phyloP scores from a whole-genome alignment of 1,140 invertebrate species.

The Magallana gigas region DNA sequence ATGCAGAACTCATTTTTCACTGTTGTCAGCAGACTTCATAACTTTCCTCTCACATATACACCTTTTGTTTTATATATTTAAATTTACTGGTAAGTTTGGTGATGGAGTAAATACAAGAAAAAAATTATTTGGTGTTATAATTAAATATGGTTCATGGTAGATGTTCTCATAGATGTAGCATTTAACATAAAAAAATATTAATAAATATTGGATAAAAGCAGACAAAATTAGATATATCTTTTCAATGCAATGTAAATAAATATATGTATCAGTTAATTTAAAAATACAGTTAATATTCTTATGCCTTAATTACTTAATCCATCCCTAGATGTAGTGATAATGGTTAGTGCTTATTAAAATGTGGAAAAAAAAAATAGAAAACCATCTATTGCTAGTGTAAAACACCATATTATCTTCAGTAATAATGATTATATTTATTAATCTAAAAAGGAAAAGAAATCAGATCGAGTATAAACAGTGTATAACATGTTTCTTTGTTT shows the following conservation, averaged over 20 bases:
- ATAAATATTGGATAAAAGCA: slow-evolving; percentile 8
- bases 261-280: slow-evolving; percentile 12
- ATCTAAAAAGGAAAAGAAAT: background rate
- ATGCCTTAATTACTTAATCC: background rate
- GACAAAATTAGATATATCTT: background rate
- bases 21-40: background rate
- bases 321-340: background rate
- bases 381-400: slow-evolving; percentile 10
- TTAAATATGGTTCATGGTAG: background rate
- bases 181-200: background rate
- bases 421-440: background rate
- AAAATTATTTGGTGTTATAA: background rate
- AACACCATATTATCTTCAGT: background rate
- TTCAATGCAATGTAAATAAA: slow-evolving; percentile 16
- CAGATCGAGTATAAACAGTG: background rate
- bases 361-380: background rate
- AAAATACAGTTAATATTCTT: background rate
- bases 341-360: background rate
- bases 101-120: background rate
- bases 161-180: slow-evolving; percentile 12
- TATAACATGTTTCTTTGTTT: background rate
- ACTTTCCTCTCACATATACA: background rate
- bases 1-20: background rate
- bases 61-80: background rate
- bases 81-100: slow-evolving; percentile 21